Conservation (phyloP, 2,888 invertebrate genomes). For the Liopterus haemorrhoidalis region DNA sequence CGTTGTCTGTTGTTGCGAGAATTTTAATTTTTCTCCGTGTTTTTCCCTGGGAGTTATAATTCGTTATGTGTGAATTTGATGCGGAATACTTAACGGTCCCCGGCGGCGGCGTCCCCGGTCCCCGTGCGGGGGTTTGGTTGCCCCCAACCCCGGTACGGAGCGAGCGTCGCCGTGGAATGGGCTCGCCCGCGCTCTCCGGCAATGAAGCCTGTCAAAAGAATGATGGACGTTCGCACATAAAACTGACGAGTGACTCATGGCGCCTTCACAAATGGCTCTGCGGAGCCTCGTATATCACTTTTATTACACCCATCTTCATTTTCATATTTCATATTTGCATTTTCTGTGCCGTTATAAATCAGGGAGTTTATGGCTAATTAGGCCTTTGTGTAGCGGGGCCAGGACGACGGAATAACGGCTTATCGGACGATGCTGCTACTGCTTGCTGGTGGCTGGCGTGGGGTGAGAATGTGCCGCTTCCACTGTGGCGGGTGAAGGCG, state of each 20-base stretch:
- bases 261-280: conserved; percentile 68
- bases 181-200: conserved; percentile 47
- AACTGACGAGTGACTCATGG: conserved; percentile 66
- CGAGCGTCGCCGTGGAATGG: conserved; percentile 40
- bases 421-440: conserved; percentile 43
- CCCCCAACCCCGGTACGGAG: conserved; percentile 17
- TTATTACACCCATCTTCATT: conserved; percentile 64
- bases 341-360: conserved; percentile 58
- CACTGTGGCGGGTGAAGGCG: too few relatives aligned
- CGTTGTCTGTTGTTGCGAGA: too few relatives aligned
- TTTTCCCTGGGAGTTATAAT: conserved; percentile 16
- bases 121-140: conserved; percentile 5
- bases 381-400: conserved; percentile 45
- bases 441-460: conserved; percentile 20
- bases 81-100: conserved; percentile 17
- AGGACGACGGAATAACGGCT: conserved; percentile 47
- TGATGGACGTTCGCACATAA: conserved; percentile 70
- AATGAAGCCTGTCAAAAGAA: conserved; percentile 59
- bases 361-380: conserved; percentile 61
- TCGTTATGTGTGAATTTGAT: conserved; percentile 21
- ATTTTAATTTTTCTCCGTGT: conserved; percentile 11
- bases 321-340: conserved; percentile 57
- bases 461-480: conserved; percentile 9
- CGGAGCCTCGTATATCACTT: conserved; percentile 73
- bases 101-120: conserved; percentile 9